phyloP scores from a whole-genome alignment of 1,140 invertebrate species.

The Mesaphorura yosii region DNA sequence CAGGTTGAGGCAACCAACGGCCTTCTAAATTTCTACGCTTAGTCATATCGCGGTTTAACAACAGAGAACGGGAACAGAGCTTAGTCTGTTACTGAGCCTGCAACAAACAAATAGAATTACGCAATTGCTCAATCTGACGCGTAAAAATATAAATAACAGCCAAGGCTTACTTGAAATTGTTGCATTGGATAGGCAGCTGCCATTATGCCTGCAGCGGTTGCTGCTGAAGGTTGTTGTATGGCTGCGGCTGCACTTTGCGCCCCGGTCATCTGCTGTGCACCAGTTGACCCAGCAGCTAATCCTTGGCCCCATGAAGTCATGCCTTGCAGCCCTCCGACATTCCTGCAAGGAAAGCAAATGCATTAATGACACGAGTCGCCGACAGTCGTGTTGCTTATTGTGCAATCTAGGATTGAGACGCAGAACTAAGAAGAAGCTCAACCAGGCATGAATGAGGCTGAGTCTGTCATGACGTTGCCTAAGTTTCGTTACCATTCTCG shows the following conservation, averaged over 20 bases:
- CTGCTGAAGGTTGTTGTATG: constrained; percentile 27
- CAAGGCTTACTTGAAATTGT: constrained; percentile 29
- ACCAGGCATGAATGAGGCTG: not conserved
- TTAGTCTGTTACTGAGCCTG: constrained; percentile 30
- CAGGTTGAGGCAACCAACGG: constrained; percentile 10
- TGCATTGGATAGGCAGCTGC: constrained; percentile 31
- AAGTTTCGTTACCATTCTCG: constrained; percentile 25
- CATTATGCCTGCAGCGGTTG: constrained; percentile 24
- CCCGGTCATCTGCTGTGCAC: constrained; percentile 23
- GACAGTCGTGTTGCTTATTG: not conserved
- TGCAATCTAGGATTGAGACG: too few relatives aligned
- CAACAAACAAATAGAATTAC: constrained; percentile 7
- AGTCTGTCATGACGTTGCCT: not conserved
- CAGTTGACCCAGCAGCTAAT: constrained; percentile 23
- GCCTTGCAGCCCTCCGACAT: constrained; percentile 30
- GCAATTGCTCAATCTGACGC: too few relatives aligned
- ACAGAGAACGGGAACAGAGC: not conserved
- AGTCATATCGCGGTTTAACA: not conserved
- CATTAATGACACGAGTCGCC: not conserved
- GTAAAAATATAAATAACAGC: too few relatives aligned
- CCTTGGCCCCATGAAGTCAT: constrained; percentile 31
- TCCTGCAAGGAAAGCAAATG: constrained; percentile 13
- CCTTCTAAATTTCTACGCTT: not conserved
- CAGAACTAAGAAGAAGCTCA: constrained; percentile 7
- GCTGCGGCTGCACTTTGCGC: constrained; percentile 25